Base-by-base conservation (phyloP, 1,140 invertebrate genomes). In the Bombus picipes region DNA sequence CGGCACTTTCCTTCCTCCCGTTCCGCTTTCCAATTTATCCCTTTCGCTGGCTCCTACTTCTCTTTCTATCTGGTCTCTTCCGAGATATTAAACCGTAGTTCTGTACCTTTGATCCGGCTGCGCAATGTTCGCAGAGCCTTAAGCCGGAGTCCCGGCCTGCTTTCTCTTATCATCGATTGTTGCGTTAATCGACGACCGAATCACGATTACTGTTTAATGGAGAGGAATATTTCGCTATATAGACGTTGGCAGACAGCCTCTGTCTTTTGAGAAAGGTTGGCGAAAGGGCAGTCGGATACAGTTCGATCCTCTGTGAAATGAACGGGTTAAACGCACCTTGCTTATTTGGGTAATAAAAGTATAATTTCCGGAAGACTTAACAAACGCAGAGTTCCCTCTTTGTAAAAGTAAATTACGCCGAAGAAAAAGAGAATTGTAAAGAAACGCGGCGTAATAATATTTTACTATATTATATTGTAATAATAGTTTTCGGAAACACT, bases 11-110 rank as follows among this genome's bases (percentile, higher is more conserved):
- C 68, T 41, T 47, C 73, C 59, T 15, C 47, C 28, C 28, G 43
- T 80, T 72, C 76, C 83, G 83, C 83, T 79, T 88, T 81, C 83
- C 83, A 89, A 88, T 89, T 89, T 89, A 88, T 88, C 87, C 87
- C 78, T 85, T 85, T 86, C 83, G 47, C 62, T 59, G 70, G 32
- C 32, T 74, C n/a, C 53, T 82, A 72, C 72, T 79, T 80, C 68
- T 84, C 74, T 81, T 75, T 25, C 70, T 47, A 22, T 39, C 79
- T 70, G 22, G 32, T 59, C 74, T 76, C 53, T 85, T 85, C 83
- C 83, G 83, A 80, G 68, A 85, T 85, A 85, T 85, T 85, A 85
- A 85, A 85, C 68, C 83, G 41, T 72, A 53, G 76, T 62, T 39
- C 76, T 78, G 53, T 76, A 77, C 53, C 83, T 85, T 85, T 85